Percentiles rank a stretch among this genome's conserved stretches.
These are phyloP conservation scores for Dasysyrphus albostriatus DNA, from an alignment of 2,888 invertebrate genomes.

Conservation along the genomic window DNA sequence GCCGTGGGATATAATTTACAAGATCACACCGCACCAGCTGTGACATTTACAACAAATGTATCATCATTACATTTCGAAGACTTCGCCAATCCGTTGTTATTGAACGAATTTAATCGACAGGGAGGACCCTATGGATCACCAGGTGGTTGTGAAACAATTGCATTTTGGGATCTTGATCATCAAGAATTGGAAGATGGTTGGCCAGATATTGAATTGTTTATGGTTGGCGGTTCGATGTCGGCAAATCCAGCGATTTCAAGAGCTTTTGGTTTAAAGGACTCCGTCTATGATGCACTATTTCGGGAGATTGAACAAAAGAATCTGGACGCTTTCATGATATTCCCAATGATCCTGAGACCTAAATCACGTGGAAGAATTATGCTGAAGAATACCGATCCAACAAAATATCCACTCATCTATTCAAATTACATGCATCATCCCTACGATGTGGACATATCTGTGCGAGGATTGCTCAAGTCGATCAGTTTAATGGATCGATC, in stretches of 20 bases:
- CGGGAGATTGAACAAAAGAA: constrained; percentile 81
- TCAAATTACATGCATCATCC: constrained; percentile 88
- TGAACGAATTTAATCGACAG: constrained; percentile 80
- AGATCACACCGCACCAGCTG: constrained; percentile 88
- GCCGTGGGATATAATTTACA: constrained; percentile 88
- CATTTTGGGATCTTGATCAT: constrained; percentile 86
- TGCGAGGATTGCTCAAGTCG: constrained; percentile 86
- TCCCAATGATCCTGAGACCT: constrained; percentile 88
- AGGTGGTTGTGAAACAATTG: constrained; percentile 87
- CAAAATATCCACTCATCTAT: constrained; percentile 87
- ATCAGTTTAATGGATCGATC: constrained; percentile 84
- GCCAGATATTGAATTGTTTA: constrained; percentile 90
- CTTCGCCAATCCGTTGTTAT: constrained; percentile 80
- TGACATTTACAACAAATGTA: constrained; percentile 87
- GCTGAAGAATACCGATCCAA: constrained; percentile 87
- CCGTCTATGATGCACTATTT: constrained; percentile 84
- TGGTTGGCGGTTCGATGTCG: constrained; percentile 85
- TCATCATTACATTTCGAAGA: constrained; percentile 82
- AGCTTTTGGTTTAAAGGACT: constrained; percentile 84
- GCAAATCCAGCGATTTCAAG: constrained; percentile 82
- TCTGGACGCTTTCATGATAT: constrained; percentile 85
- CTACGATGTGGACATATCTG: constrained; percentile 87
- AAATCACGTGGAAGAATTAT: constrained; percentile 88
- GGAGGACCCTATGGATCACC: constrained; percentile 85
- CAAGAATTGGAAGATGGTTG: constrained; percentile 84